Conservation (phyloP, 2,113 vertebrate species). For the Seriola dumerili region DNA sequence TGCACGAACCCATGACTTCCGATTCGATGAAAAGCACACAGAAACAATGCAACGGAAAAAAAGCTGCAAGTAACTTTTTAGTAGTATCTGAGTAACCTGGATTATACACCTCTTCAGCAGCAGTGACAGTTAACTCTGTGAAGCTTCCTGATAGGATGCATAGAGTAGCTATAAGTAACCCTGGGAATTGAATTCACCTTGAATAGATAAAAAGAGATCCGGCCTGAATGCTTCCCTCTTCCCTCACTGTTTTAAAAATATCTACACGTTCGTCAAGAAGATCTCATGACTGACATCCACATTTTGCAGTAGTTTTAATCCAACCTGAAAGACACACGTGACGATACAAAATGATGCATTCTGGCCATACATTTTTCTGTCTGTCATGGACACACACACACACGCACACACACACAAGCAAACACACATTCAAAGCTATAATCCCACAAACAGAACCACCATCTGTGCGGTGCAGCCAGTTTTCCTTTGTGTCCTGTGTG, state of each 20-base stretch:
- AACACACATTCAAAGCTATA: conserved; percentile 4
- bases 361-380: not conserved
- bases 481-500: conserved; percentile 41
- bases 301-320: not conserved
- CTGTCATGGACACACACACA: not conserved
- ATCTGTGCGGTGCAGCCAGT: conserved; percentile 42
- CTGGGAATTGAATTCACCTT: too few species aligned
- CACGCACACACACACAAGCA: not conserved
- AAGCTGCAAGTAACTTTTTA: too few species aligned
- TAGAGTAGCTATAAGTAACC: too few species aligned
- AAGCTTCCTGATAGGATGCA: too few species aligned
- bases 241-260: not conserved
- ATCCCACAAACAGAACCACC: conserved; percentile 33
- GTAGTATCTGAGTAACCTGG: too few species aligned
- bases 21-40: too few species aligned
- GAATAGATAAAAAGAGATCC: not conserved
- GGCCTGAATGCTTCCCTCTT: not conserved
- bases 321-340: too few species aligned
- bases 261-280: not conserved
- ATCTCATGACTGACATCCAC: not conserved
- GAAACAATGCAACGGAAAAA: too few species aligned
- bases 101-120: too few species aligned
- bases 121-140: too few species aligned
- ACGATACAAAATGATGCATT: too few species aligned
- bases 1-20: too few species aligned